Conservation (phyloP, 2,797 vertebrate species). For the Hoplostethus atlanticus region DNA sequence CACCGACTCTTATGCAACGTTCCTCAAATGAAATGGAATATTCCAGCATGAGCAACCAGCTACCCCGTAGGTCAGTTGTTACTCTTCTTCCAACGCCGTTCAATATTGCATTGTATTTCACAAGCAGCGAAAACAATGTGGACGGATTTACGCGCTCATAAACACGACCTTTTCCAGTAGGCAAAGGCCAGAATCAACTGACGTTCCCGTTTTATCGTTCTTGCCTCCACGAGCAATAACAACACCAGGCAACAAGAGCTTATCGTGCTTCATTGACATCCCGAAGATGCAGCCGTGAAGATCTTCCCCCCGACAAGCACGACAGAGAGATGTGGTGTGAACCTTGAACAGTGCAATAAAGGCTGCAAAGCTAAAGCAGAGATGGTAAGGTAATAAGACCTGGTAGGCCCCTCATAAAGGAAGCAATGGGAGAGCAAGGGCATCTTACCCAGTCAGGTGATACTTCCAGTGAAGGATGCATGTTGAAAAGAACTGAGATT, state of each 20-base stretch:
- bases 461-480: background rate
- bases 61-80: conserved; percentile 62
- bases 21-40: conserved; percentile 37
- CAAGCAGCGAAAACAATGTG: conserved; percentile 71
- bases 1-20: conserved; percentile 3
- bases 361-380: conserved; percentile 16
- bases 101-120: conserved; percentile 76
- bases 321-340: conserved; percentile 17
- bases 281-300: conserved; percentile 30
- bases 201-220: conserved; percentile 58
- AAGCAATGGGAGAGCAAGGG: conserved; percentile 2
- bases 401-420: background rate
- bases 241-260: conserved; percentile 39
- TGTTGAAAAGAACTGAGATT: conserved; percentile 7
- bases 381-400: conserved; percentile 5
- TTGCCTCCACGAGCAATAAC: conserved; percentile 58
- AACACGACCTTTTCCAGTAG: conserved; percentile 57
- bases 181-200: conserved; percentile 58
- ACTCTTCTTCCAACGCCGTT: conserved; percentile 63
- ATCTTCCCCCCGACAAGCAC: conserved; percentile 39
- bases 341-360: conserved; percentile 36
- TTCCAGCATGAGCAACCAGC: conserved; percentile 48
- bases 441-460: background rate
- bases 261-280: conserved; percentile 48
- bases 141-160: conserved; percentile 66